phyloP scores from a whole-genome alignment of 2,797 vertebrate genomes.

The Aselliscus stoliczkanus region DNA sequence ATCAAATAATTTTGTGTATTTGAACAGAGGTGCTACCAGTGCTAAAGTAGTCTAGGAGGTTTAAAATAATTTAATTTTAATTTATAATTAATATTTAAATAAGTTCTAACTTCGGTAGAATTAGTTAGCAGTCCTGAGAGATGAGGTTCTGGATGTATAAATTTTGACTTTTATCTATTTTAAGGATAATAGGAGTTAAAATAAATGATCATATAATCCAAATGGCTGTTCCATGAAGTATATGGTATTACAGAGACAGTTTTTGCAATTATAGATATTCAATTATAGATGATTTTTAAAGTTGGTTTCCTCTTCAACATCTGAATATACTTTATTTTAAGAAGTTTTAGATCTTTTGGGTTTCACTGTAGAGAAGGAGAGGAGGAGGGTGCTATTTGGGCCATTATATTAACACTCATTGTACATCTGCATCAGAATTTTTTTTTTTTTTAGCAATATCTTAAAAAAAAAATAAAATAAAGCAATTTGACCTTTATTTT shows the following conservation, averaged over 20 bases:
- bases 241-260: constrained; percentile 17
- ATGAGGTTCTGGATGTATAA: not conserved
- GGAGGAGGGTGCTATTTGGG: not conserved
- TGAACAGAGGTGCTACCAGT: not conserved
- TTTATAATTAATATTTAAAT: constrained; percentile 59
- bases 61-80: constrained; percentile 61
- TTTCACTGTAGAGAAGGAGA: constrained; percentile 8
- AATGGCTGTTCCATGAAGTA: constrained; percentile 11
- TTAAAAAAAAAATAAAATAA: constrained; percentile 50
- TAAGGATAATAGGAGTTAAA: constrained; percentile 22
- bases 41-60: not conserved
- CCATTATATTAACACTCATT: constrained; percentile 9
- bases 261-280: constrained; percentile 37
- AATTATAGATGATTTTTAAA: constrained; percentile 39
- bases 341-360: constrained; percentile 32
- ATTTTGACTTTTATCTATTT: constrained; percentile 37
- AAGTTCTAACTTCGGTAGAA: constrained; percentile 1
- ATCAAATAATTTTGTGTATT: constrained; percentile 17
- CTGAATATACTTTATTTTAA: constrained; percentile 24
- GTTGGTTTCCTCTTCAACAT: constrained; percentile 6
- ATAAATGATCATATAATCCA: constrained; percentile 4
- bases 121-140: constrained; percentile 6
- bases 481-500: constrained; percentile 65
- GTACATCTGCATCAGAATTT: not conserved
- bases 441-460: not conserved